Evolutionary conservation across 2,113 vertebrate genomes (phyloP), one percentile per base, ranked within the genome.

Genomic region (Dicaeum eximium): DNA sequence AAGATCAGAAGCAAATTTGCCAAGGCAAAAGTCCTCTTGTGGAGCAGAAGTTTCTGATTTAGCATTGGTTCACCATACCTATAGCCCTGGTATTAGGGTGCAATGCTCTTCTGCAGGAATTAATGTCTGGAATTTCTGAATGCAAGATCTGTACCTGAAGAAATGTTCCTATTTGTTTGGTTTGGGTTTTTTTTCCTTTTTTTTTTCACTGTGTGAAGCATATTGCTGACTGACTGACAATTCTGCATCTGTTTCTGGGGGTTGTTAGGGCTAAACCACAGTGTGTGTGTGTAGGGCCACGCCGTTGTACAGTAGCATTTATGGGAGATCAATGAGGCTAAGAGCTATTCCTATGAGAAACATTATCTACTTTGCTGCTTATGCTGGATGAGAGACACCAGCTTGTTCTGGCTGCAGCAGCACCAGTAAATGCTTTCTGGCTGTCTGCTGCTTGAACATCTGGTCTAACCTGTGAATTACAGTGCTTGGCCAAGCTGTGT

Each of bases 381-480:
- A 47, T 67, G 65, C 78, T 50, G 75, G n/a, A 10, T 33, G 1
- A 72, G 10, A 89, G 80, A 50, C 21, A 28, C 23, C 69, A 57
- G 45, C 62, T 92, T 56, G 70, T 53, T 79, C 74, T 91, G 81
- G 57, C 78, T 79, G 69, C 61, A 70, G 35, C 61, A 66, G 38
- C 65, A 81, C 24, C 56, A 51, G 51, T 64, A 57, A 89, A 79
- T 75, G 47, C 62, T 69, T 82, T 67, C 57, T 85, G 83, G 28
- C 57, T 82, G 18, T 44, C 56, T 79, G 73, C 81, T 75, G 17
- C 57, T 42, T 30, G 47, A 73, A 72, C 78, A 72, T 89, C 70
- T 92, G 91, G 33, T 80, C n/a, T 42, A 88, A 95, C 86, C 73
- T 61, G 87, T 57, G 83, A 87, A 71, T 93, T 62, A 19, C 35